Base-by-base conservation (phyloP, 2,888 invertebrate genomes). In the Fissipunctia ypsillon region DNA sequence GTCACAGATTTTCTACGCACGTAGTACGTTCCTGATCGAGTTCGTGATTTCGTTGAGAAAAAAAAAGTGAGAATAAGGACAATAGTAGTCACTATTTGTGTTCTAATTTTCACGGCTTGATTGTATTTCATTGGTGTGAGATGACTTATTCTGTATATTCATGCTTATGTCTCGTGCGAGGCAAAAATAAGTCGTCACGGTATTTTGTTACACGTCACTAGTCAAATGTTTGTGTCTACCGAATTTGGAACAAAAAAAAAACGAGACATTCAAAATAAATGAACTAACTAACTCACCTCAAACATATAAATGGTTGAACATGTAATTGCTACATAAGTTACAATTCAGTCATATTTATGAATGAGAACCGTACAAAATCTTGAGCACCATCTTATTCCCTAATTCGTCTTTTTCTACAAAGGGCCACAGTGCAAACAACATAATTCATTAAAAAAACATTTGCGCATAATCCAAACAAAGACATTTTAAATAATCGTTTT, bases 1-100 rank as follows among this genome's bases (percentile, higher is more conserved):
- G 81, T 75, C 84, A 82, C 77, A 86, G 78, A 92, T 91, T 93
- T 86, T 92, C 78, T 87, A 94, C 93, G 93, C 93, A 94, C 93
- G 93, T 93, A 93, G 93, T 93, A 93, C 93, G 85, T 87, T 79
- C 83, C 70, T 87, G 90, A 91, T 91, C 86, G 89, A 91, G 84
- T 88, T 93, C 93, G 93, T 93, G 93, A 91, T 88, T 88, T 69
- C 50, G 78, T 70, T 70, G 25, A 68, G 86, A 88, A 86, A 91
- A 93, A 52, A 92, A 92, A 91, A 90, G 86, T 88, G 87, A 87
- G 84, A 87, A 88, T 88, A 83, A 80, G 87, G 84, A 80, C 86
- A 81, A 87, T 85, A 72, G 89, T 88, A 87, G 83, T 75, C 74
- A 83, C 80, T 91, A 80, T 90, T 91, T 89, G 89, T 87, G 84